A percentile compares a stretch with the other conserved stretches of the same genome.
These are phyloP conservation scores for Thysanoteuthis rhombus DNA, from an alignment of 2,888 invertebrate genomes.

Conservation along the genomic window DNA sequence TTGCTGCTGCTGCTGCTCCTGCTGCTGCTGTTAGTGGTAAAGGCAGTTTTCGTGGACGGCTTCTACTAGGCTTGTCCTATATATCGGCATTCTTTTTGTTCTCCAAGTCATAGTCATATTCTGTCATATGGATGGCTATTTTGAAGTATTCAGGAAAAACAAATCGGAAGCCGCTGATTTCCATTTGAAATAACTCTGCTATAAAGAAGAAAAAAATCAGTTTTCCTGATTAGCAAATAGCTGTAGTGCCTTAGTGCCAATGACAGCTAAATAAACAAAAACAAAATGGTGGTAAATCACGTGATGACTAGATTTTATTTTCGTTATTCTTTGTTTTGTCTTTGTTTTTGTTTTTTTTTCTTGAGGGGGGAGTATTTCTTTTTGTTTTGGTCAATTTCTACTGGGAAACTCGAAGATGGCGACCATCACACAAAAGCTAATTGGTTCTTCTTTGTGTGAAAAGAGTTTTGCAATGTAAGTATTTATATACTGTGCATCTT, in stretches of 20 bases:
- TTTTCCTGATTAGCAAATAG: background rate
- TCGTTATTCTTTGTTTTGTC: background rate
- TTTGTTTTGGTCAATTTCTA: background rate
- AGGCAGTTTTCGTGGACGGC: no score
- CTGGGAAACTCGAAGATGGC: background rate
- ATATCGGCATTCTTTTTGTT: no score
- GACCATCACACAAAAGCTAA: background rate
- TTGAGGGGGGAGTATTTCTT: background rate
- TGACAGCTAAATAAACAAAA: background rate
- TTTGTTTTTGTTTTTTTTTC: no score
- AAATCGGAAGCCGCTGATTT: background rate
- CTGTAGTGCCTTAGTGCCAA: background rate
- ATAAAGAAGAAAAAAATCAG: background rate
- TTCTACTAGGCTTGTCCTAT: no score
- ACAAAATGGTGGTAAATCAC: background rate
- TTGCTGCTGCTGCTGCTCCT: no score
- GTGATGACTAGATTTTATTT: background rate
- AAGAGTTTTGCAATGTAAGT: background rate
- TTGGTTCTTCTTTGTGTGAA: background rate
- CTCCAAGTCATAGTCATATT: no score
- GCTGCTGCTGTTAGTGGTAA: no score
- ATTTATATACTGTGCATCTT: no score
- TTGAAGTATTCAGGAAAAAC: no score
- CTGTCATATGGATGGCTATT: no score
- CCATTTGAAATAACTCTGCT: background rate